Evolutionary conservation across 2,113 vertebrate species (phyloP).

Genomic region (Riparia riparia): DNA sequence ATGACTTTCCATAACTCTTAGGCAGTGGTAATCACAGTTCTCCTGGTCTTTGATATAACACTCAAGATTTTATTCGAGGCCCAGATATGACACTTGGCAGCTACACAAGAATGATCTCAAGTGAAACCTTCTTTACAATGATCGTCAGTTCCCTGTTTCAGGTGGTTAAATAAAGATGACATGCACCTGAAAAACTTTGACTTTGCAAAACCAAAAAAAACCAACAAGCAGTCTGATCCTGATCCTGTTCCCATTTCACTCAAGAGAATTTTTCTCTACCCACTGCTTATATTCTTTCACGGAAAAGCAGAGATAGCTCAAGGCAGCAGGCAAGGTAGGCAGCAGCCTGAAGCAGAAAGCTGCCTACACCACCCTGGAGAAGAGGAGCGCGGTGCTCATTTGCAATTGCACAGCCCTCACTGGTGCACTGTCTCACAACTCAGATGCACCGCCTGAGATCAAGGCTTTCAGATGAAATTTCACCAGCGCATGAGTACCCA

Average conservation of each 20-base stretch:
- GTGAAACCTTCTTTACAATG: background rate
- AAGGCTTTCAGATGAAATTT: background rate
- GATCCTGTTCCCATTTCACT: constrained; percentile 7
- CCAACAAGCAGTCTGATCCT: background rate
- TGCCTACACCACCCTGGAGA: constrained; percentile 42
- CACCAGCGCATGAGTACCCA: background rate
- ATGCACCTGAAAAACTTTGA: background rate
- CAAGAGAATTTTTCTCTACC: constrained; percentile 6
- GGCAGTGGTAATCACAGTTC: background rate
- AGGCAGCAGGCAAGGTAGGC: constrained; percentile 53
- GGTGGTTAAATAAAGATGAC: background rate
- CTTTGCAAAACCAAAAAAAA: background rate
- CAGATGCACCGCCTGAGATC: background rate
- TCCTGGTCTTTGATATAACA: background rate
- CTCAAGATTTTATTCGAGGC: background rate
- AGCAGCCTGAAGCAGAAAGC: constrained; percentile 37
- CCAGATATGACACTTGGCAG: background rate
- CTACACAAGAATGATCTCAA: background rate
- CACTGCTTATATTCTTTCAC: background rate
- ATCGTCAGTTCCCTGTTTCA: background rate
- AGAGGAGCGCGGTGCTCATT: background rate
- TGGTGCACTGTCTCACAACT: background rate
- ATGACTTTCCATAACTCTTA: background rate
- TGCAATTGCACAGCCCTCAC: constrained; percentile 32
- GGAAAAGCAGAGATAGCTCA: background rate